phyloP scores from a whole-genome alignment of 2,888 invertebrate genomes.

The Lycophotia porphyrea region DNA sequence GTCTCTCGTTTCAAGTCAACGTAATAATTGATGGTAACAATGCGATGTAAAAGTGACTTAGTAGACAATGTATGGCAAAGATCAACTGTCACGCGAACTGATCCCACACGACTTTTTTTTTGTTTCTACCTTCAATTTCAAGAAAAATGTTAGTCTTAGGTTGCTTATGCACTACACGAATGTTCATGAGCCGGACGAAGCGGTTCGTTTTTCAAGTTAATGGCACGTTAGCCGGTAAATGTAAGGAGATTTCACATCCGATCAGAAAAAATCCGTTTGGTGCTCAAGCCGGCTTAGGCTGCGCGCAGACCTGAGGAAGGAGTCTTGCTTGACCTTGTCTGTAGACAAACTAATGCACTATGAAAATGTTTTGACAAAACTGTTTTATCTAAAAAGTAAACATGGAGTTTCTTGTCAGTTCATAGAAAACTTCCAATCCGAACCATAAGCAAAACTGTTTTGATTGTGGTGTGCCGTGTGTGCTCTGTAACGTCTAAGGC shows the following conservation, averaged over 20 bases:
- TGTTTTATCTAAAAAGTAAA: neutral
- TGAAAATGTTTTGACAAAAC: neutral
- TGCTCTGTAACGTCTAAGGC: neutral
- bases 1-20: constrained; percentile 43
- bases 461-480: neutral
- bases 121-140: constrained; percentile 39
- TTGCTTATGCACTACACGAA: neutral
- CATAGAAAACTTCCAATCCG: neutral
- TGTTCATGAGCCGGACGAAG: neutral
- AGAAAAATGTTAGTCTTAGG: constrained; percentile 42
- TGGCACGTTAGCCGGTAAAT: neutral
- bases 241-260: neutral
- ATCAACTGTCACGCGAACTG: constrained; percentile 56
- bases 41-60: constrained; percentile 62
- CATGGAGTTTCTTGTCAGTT: neutral
- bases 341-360: neutral
- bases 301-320: neutral
- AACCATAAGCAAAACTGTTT: neutral
- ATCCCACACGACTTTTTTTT: constrained; percentile 56
- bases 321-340: neutral
- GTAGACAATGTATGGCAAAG: constrained; percentile 65
- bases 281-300: neutral
- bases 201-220: neutral
- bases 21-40: constrained; percentile 57
- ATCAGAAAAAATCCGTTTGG: neutral